Percentiles rank a stretch among this genome's conserved stretches.
Conservation (phyloP, 2,888 invertebrate species). For the Plebejus anna region DNA sequence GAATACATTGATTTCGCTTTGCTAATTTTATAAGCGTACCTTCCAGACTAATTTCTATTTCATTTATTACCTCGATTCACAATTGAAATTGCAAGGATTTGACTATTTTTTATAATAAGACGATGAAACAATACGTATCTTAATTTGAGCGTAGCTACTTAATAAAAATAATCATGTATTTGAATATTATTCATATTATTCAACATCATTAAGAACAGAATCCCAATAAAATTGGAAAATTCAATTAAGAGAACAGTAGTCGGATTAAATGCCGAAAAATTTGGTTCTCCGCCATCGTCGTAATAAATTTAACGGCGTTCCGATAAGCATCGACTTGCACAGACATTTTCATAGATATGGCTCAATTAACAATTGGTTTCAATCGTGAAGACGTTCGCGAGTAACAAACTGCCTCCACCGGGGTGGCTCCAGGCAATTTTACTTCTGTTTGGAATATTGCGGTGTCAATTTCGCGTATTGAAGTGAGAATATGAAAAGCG, state of each 20-base stretch:
- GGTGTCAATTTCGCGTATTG: conserved; percentile 79
- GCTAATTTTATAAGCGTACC: conserved; percentile 7
- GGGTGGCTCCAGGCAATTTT: conserved; percentile 70
- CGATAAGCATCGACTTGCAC: conserved; percentile 74
- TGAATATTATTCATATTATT: not conserved
- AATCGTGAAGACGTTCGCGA: conserved; percentile 76
- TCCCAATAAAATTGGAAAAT: conserved; percentile 13
- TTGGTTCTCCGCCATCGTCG: conserved; percentile 51
- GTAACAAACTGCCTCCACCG: conserved; percentile 71
- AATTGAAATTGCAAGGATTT: not conserved
- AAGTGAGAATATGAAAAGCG: conserved; percentile 69
- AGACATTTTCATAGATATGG: conserved; percentile 78
- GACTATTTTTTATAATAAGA: not conserved
- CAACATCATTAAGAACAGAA: not conserved
- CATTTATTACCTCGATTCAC: not conserved
- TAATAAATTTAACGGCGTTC: conserved; percentile 74
- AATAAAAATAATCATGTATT: not conserved
- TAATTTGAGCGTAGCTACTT: not conserved
- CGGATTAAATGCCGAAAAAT: conserved; percentile 22
- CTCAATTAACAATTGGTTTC: conserved; percentile 80
- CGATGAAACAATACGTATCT: not conserved
- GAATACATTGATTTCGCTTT: conserved; percentile 13
- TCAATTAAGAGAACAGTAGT: conserved; percentile 12
- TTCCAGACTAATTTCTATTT: conserved; percentile 11
- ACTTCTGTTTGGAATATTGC: conserved; percentile 79